phyloP scores from a whole-genome alignment of 2,888 invertebrate species.

The Lasioglossum pauxillum region DNA sequence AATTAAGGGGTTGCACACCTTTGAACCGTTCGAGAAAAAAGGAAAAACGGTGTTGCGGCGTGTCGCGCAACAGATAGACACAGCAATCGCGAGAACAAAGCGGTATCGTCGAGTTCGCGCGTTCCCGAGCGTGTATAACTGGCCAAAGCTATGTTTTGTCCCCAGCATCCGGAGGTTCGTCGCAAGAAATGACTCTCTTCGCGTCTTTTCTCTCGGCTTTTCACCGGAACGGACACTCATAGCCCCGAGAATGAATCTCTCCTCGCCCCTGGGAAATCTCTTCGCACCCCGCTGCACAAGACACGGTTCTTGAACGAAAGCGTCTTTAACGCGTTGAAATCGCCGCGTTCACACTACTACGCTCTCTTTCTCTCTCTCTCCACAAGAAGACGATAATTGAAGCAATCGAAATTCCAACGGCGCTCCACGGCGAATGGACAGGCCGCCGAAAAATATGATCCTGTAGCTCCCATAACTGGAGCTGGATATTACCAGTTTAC shows the following conservation, averaged over 20 bases:
- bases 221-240: background rate
- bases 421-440: background rate
- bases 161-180: background rate
- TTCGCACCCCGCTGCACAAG: background rate
- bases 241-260: background rate
- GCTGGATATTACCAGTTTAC: too few relatives aligned
- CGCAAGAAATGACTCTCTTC: background rate
- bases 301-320: background rate
- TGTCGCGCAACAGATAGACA: background rate
- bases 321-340: conserved; percentile 4
- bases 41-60: background rate
- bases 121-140: background rate
- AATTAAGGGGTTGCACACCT: background rate
- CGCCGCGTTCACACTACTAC: background rate
- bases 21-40: background rate
- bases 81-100: background rate
- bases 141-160: background rate
- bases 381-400: background rate
- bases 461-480: too few relatives aligned
- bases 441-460: too few relatives aligned
- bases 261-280: background rate
- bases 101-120: background rate
- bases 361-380: too few relatives aligned
- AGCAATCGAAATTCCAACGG: background rate
- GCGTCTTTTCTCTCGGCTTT: background rate